Evolutionary conservation across 1,140 invertebrate species (phyloP).

Genomic region (Papilio aristodemus): DNA sequence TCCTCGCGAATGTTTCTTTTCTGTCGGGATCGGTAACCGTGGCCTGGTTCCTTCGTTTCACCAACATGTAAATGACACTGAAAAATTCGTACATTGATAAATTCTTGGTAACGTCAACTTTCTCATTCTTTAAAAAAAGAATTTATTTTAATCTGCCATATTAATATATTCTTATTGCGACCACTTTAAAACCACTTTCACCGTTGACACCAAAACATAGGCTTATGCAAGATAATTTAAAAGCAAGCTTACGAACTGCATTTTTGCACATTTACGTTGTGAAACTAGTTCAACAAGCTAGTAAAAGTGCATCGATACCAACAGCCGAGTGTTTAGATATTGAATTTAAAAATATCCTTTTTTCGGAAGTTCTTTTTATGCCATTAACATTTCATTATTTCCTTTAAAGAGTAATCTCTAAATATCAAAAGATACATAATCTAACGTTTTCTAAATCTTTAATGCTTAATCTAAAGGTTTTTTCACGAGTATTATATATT

Average conservation of each 20-base stretch:
- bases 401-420: too few species aligned
- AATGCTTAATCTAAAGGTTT: too few species aligned
- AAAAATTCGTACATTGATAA: conserved; percentile 39
- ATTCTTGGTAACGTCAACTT: conserved; percentile 20
- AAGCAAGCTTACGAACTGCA: conserved; percentile 19
- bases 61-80: conserved; percentile 62
- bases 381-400: too few species aligned
- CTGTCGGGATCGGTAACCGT: conserved; percentile 47
- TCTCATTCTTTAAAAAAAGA: conserved; percentile 20
- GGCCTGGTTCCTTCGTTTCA: conserved; percentile 48
- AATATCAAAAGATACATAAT: too few species aligned
- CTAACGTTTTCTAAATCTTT: too few species aligned
- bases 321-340: not conserved
- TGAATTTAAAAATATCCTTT: not conserved
- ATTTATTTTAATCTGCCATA: conserved; percentile 25
- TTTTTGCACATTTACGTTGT: conserved; percentile 11
- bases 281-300: not conserved
- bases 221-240: conserved; percentile 25
- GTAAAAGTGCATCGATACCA: not conserved
- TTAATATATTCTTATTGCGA: conserved; percentile 17
- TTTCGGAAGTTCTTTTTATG: too few species aligned
- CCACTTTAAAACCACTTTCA: conserved; percentile 32
- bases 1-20: conserved; percentile 65
- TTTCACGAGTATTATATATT: too few species aligned
- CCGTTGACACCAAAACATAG: conserved; percentile 29